phyloP scores from a whole-genome alignment of 2,888 invertebrate species.

The Ophion ellenae region DNA sequence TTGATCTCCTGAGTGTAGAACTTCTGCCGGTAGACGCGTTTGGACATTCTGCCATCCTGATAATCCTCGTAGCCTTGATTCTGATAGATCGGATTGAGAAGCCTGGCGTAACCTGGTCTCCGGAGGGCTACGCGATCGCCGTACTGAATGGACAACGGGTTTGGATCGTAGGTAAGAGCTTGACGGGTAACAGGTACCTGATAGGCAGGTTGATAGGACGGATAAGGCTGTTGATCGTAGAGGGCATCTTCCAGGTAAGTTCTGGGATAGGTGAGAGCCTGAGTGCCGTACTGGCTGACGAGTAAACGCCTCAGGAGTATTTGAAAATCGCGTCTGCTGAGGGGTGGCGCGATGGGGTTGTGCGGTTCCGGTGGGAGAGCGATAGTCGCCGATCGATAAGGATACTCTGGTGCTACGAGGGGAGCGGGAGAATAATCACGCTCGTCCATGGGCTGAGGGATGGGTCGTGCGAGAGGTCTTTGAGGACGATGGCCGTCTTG shows the following conservation, averaged over 20 bases:
- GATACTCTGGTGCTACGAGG: slow-evolving; percentile 75
- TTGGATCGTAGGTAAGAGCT: slow-evolving; percentile 70
- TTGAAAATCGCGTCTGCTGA: slow-evolving; percentile 89
- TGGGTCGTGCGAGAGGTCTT: slow-evolving; percentile 74
- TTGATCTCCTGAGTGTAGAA: slow-evolving; percentile 75
- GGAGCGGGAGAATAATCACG: slow-evolving; percentile 73
- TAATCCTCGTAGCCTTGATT: slow-evolving; percentile 79
- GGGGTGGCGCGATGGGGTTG: slow-evolving; percentile 88
- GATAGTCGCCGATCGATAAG: slow-evolving; percentile 73
- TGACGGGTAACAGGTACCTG: slow-evolving; percentile 76
- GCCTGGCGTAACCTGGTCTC: slow-evolving; percentile 73
- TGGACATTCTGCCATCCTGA: slow-evolving; percentile 77
- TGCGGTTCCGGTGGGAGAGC: slow-evolving; percentile 84
- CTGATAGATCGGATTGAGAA: slow-evolving; percentile 76
- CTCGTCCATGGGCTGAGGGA: slow-evolving; percentile 73
- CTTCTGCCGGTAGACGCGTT: slow-evolving; percentile 81
- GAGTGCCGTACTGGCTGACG: slow-evolving; percentile 85
- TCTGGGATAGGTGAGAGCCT: slow-evolving; percentile 80
- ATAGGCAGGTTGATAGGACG: slow-evolving; percentile 83
- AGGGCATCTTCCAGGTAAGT: slow-evolving; percentile 81
- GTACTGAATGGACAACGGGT: slow-evolving; percentile 71
- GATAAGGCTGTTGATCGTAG: slow-evolving; percentile 81
- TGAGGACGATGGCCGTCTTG: slow-evolving; percentile 69
- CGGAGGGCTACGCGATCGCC: slow-evolving; percentile 78
- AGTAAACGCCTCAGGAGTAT: slow-evolving; percentile 88